Percentiles rank a stretch among this genome's conserved stretches.
phyloP scores from a whole-genome alignment of 2,888 invertebrate genomes.

The Beris chalybata region DNA sequence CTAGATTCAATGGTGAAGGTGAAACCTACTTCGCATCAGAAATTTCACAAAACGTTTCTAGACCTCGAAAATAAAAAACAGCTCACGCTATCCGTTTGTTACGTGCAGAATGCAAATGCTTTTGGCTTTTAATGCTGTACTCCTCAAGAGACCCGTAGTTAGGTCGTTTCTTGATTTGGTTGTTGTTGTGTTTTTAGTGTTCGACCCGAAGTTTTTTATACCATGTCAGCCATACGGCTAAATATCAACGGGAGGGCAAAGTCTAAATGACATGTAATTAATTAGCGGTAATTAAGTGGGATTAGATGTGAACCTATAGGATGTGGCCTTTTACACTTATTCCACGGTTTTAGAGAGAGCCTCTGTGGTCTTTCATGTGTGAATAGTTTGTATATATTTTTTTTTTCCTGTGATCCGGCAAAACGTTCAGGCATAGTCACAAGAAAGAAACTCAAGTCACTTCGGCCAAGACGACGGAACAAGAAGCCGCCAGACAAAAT shows the following conservation, averaged over 20 bases:
- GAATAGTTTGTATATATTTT: not conserved
- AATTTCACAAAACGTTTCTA: too few relatives aligned
- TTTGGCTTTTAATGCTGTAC: slow-evolving; percentile 12
- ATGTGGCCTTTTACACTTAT: slow-evolving; percentile 28
- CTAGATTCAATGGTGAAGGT: too few relatives aligned
- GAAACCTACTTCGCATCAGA: too few relatives aligned
- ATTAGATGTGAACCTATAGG: slow-evolving; percentile 41
- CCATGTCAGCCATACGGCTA: slow-evolving; percentile 21
- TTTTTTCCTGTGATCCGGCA: not conserved
- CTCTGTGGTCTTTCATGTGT: slow-evolving; percentile 14
- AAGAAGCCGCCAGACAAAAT: slow-evolving; percentile 16
- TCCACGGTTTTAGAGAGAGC: slow-evolving; percentile 17
- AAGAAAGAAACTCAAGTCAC: not conserved
- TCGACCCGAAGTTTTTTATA: slow-evolving; percentile 10
- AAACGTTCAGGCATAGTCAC: not conserved
- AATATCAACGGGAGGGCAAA: slow-evolving; percentile 41
- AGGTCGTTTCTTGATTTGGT: slow-evolving; percentile 18
- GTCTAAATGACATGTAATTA: slow-evolving; percentile 44
- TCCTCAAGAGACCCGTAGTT: slow-evolving; percentile 3
- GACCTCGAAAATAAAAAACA: too few relatives aligned
- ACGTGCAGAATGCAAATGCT: slow-evolving; percentile 30
- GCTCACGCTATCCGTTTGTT: too few relatives aligned
- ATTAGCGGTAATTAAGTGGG: slow-evolving; percentile 44
- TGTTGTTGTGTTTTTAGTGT: slow-evolving; percentile 9
- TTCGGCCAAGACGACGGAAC: slow-evolving; percentile 4